A percentile compares a stretch with the other conserved stretches of the same genome.
These are phyloP conservation scores for Hypocryptadius cinnamomeus DNA, from an alignment of 2,113 vertebrate species.

Conservation along the genomic window DNA sequence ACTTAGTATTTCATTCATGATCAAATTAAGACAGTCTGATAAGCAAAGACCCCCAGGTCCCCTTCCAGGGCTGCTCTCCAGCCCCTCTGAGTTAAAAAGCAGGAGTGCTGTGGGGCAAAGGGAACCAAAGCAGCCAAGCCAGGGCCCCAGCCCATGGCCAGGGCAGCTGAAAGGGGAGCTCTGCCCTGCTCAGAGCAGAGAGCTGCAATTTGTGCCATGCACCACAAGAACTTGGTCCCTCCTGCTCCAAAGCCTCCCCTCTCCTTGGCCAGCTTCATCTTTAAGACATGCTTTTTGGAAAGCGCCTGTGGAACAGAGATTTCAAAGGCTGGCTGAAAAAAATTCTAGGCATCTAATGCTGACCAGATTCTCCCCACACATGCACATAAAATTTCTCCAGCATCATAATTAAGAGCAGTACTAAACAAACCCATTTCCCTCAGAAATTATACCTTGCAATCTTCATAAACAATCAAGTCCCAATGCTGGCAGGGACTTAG, in stretches of 20 bases:
- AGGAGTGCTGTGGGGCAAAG: not conserved
- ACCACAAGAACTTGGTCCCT: not conserved
- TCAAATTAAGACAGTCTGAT: not conserved
- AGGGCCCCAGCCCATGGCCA: rapidly evolving
- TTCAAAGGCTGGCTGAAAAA: not conserved
- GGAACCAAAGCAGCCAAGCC: not conserved
- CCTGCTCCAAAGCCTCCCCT: not conserved
- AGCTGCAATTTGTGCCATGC: not conserved
- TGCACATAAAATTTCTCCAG: not conserved
- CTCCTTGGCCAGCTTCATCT: not conserved
- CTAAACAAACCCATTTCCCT: not conserved
- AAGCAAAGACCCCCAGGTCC: not conserved
- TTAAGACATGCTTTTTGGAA: not conserved
- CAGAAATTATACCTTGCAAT: not conserved
- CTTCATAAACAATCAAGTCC: not conserved
- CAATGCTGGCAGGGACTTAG: not conserved
- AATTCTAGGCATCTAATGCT: not conserved
- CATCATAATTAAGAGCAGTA: not conserved
- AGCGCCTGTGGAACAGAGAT: not conserved
- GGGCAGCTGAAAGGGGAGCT: not conserved
- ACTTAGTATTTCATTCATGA: not conserved
- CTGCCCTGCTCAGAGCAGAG: not conserved
- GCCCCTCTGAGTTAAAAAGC: not conserved
- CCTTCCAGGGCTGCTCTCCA: not conserved
- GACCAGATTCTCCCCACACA: not conserved